Evolutionary conservation across 2,113 vertebrate species (phyloP).

Genomic region (Chionomys nivalis): DNA sequence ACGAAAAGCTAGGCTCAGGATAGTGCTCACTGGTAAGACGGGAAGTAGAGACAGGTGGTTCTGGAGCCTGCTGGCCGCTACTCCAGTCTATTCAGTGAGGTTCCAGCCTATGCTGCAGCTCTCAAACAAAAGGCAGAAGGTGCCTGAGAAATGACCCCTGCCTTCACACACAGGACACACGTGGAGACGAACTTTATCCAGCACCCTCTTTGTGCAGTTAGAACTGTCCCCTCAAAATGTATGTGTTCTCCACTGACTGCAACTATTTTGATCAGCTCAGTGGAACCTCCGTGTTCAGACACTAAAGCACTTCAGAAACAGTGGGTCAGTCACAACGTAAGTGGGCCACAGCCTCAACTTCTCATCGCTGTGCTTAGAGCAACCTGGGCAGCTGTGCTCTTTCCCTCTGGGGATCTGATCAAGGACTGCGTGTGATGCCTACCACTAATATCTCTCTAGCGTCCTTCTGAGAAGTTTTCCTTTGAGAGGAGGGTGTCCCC

Average conservation of each 20-base stretch:
- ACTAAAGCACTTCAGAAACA: conserved; percentile 14
- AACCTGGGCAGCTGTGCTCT: background rate
- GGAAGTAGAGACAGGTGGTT: background rate
- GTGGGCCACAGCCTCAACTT: background rate
- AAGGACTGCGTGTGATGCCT: background rate
- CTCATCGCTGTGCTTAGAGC: background rate
- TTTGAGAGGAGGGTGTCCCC: background rate
- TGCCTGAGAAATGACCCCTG: background rate
- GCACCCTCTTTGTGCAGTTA: accelerated
- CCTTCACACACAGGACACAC: background rate
- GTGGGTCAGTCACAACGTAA: background rate
- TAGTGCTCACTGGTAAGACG: too few relatives aligned
- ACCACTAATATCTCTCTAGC: background rate
- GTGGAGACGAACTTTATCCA: background rate
- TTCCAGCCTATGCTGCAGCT: background rate
- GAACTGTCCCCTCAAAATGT: background rate
- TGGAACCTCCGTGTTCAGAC: background rate
- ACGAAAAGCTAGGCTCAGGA: background rate
- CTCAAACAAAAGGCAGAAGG: background rate
- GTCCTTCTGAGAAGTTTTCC: background rate
- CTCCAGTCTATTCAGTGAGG: background rate
- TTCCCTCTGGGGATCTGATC: too few relatives aligned
- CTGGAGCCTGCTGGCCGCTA: too few relatives aligned
- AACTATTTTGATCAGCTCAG: background rate
- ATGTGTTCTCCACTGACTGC: accelerated